A percentile compares a stretch with the other conserved stretches of the same genome.
Conservation (phyloP, 1,140 invertebrate genomes). For the Ylistrum balloti region DNA sequence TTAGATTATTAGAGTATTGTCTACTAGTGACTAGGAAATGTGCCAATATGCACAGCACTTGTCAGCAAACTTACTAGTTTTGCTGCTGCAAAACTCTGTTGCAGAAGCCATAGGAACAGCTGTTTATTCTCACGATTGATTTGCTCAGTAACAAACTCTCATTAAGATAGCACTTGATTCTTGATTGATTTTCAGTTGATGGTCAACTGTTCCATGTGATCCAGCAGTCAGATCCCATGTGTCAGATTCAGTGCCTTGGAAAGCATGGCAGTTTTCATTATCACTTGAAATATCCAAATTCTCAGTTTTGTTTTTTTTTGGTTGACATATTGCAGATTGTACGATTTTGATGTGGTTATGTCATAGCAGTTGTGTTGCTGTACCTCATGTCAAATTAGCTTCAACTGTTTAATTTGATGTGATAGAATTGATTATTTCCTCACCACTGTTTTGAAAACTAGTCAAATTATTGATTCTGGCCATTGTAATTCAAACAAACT, state of each 20-base stretch:
- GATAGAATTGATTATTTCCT: slow-evolving; percentile 21
- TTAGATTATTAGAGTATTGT: neutral
- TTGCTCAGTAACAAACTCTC: slow-evolving; percentile 28
- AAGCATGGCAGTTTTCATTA: slow-evolving; percentile 12
- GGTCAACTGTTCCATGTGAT: neutral
- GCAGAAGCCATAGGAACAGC: neutral
- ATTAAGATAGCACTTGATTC: slow-evolving; percentile 39
- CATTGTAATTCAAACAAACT: neutral
- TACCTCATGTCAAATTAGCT: slow-evolving; percentile 39
- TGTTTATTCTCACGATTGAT: slow-evolving; percentile 29
- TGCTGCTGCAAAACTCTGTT: neutral
- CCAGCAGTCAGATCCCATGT: slow-evolving; percentile 6
- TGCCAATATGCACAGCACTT: neutral
- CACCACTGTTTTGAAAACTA: slow-evolving; percentile 15
- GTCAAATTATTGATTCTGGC: slow-evolving; percentile 33
- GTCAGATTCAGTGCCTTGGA: neutral
- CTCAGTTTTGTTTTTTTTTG: slow-evolving; percentile 1
- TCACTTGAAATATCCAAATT: neutral
- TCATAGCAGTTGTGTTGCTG: neutral
- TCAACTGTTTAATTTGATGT: slow-evolving; percentile 25
- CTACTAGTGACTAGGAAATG: too few species aligned
- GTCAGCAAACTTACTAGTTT: neutral
- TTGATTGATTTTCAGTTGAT: slow-evolving; percentile 27
- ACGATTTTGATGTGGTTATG: neutral
- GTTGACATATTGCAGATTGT: slow-evolving; percentile 26